phyloP scores from a whole-genome alignment of 2,113 vertebrate genomes.

The Thamnophis sirtalis region DNA sequence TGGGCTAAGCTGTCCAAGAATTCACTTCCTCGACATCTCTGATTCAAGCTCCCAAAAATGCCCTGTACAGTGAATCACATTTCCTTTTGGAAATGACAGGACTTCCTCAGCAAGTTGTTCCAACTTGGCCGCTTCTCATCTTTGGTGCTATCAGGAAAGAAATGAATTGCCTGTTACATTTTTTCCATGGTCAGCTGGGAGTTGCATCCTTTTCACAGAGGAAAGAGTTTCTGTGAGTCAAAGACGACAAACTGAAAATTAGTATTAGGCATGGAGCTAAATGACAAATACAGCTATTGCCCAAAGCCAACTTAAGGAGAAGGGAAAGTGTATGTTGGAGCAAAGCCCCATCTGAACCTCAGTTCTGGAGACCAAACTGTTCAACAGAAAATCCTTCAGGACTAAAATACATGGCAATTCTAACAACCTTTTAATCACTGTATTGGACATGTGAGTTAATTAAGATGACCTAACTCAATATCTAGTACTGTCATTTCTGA shows the following conservation, averaged over 20 bases:
- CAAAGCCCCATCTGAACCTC: conserved; percentile 40
- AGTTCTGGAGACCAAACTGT: background rate
- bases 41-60: conserved; percentile 77
- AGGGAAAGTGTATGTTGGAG: conserved; percentile 54
- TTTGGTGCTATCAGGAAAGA: conserved; percentile 71
- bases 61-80: conserved; percentile 67
- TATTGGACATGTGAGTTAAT: background rate
- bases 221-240: conserved; percentile 60
- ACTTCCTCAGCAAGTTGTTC: conserved; percentile 73
- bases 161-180: conserved; percentile 64
- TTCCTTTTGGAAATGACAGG: conserved; percentile 80
- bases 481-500: background rate
- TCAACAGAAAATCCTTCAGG: conserved; percentile 31
- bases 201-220: conserved; percentile 64
- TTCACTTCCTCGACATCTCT: conserved; percentile 77
- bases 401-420: conserved; percentile 42
- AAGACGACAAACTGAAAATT: conserved; percentile 70
- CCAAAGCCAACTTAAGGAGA: conserved; percentile 26
- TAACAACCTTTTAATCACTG: background rate
- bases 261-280: conserved; percentile 59
- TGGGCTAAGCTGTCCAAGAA: conserved; percentile 69
- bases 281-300: conserved; percentile 52
- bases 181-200: conserved; percentile 70
- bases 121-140: conserved; percentile 64
- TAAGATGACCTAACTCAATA: background rate